Evolutionary conservation across 1,140 invertebrate species (phyloP), one percentile per base, ranked within the genome.

Genomic region (Diorhabda elongata): DNA sequence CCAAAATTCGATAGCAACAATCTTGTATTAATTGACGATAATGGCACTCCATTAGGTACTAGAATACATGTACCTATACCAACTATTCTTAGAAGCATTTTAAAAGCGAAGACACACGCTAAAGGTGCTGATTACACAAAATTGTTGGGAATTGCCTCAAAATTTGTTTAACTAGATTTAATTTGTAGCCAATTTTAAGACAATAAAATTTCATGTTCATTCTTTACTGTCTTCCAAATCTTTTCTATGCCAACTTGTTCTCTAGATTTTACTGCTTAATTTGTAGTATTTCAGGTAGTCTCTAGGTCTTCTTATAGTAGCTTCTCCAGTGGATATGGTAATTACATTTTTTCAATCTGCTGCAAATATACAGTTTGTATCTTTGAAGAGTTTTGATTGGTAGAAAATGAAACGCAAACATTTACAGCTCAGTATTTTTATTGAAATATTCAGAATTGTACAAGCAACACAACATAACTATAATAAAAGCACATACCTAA

Each of bases 1-100:
- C 97, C 97, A 0, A 92, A 91, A 77, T 97, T 95, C 83, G 98
- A 99, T 81, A 95, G 90, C 72, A 99, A 99, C 79, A 99, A 99
- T 83, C 80, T 99, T 69, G 97, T 99, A 2, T 82, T 99, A 0
- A 92, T 99, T 65, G 96, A 99, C 78, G 96, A 99, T 75, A 93
- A 90, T 82, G 96, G 96, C 73, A 92, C 87, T 42, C 96, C 97
- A 1, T 82, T 98, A 7, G 98, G 98, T 42, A 99, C 93, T 3
- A 87, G 97, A 71, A 96, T 99, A 72, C 89, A 92, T 77, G 95
- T 95, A 8, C 98, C 98, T 1, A 93, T 99, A 73, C 98, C 98
- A 4, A 92, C 94, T 3, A 87, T 94, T 61, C 82, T 99, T n/a
- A 84, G 97, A 68, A 94, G 91, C 5, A 92, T 94, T 67, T 82